A percentile compares a stretch with the other conserved stretches of the same genome.
Evolutionary conservation across 2,888 invertebrate genomes (phyloP).

Genomic region (Exephanes ischioxanthus): DNA sequence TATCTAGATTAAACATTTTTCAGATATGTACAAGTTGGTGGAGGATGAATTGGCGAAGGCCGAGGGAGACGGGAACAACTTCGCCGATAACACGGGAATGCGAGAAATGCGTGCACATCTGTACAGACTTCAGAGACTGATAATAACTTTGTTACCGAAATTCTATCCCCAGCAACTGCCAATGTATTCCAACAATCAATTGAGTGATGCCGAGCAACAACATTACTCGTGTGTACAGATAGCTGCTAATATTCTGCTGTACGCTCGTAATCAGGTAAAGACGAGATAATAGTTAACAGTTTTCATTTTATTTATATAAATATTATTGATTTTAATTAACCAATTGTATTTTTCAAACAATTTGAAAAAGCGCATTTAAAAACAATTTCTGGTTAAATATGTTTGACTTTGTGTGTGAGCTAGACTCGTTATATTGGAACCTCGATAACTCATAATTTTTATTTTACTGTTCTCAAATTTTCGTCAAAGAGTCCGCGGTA

Average conservation of each 20-base stretch:
- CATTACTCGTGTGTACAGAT: constrained; percentile 86
- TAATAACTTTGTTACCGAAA: constrained; percentile 91
- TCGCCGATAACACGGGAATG: constrained; percentile 80
- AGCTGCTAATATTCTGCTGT: constrained; percentile 90
- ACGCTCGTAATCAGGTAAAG: constrained; percentile 88
- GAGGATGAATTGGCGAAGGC: constrained; percentile 79
- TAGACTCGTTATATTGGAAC: too few species aligned
- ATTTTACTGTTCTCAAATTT: too few species aligned
- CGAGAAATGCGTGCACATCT: constrained; percentile 86
- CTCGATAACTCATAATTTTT: too few species aligned
- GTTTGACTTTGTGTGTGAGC: too few species aligned
- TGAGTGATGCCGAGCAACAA: constrained; percentile 74
- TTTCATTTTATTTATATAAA: neutral
- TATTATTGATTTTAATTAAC: too few species aligned
- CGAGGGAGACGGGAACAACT: constrained; percentile 72
- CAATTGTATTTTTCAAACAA: too few species aligned
- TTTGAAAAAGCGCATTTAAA: too few species aligned
- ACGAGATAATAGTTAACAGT: neutral
- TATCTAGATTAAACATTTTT: neutral
- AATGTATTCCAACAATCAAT: constrained; percentile 67
- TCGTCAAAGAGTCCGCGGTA: too few species aligned
- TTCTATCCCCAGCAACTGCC: constrained; percentile 86
- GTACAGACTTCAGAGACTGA: constrained; percentile 90
- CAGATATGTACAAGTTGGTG: constrained; percentile 83
- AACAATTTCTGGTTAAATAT: too few species aligned